phyloP scores from a whole-genome alignment of 2,113 vertebrate species.

The Equus przewalskii region DNA sequence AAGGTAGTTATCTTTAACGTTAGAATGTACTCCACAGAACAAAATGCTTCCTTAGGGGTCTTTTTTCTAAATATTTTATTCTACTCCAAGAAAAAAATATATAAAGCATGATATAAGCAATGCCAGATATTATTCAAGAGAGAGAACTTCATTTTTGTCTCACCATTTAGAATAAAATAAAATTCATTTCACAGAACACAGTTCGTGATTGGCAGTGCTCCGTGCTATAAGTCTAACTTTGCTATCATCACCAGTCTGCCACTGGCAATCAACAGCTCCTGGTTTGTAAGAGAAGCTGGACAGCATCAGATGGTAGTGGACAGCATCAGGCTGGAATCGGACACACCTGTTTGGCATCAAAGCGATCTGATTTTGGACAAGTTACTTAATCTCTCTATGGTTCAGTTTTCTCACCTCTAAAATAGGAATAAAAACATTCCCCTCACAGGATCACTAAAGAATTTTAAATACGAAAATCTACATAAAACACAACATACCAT shows the following conservation, averaged over 20 bases:
- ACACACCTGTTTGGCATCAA: not conserved
- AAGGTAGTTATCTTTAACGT: not conserved
- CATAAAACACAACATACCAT: not conserved
- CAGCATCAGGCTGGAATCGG: not conserved
- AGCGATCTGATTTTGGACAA: not conserved
- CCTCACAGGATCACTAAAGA: not conserved
- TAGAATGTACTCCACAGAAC: not conserved
- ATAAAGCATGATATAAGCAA: not conserved
- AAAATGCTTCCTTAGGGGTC: conserved; percentile 3
- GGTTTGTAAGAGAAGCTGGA: not conserved
- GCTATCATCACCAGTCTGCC: not conserved
- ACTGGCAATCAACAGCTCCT: not conserved
- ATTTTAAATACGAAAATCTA: not conserved
- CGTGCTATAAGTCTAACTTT: not conserved
- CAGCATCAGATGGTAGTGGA: not conserved
- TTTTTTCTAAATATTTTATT: not conserved
- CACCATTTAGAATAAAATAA: not conserved
- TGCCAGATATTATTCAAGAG: not conserved
- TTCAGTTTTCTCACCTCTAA: conserved; percentile 34
- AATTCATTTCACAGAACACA: not conserved
- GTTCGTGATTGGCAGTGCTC: not conserved
- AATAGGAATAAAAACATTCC: not conserved
- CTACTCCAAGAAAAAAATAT: not conserved
- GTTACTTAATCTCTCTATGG: not conserved
- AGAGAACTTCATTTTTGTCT: not conserved